Evolutionary conservation across 2,888 invertebrate genomes (phyloP).

Genomic region (Xanthia togata): DNA sequence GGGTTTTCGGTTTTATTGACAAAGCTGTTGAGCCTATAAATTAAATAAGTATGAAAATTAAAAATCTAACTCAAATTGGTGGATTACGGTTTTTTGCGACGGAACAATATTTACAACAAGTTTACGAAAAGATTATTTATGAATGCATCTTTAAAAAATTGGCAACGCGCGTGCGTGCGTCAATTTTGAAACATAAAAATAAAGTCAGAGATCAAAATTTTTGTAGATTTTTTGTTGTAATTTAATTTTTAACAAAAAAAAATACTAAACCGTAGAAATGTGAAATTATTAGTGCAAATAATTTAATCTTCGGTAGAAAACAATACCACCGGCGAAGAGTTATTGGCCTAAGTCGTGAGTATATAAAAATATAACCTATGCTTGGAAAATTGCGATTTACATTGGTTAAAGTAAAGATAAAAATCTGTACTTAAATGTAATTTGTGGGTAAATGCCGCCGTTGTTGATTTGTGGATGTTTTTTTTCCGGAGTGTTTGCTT

Average conservation of each 20-base stretch:
- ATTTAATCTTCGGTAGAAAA: slow-evolving; percentile 69
- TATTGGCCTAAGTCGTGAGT: slow-evolving; percentile 81
- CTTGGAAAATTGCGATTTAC: slow-evolving; percentile 61
- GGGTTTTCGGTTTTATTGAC: background rate
- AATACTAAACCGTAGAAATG: slow-evolving; percentile 80
- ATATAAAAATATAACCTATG: slow-evolving; percentile 72
- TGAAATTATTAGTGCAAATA: slow-evolving; percentile 80
- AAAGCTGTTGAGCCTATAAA: background rate
- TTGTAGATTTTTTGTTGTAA: slow-evolving; percentile 73
- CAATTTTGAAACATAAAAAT: slow-evolving; percentile 85
- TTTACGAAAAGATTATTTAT: slow-evolving; percentile 9
- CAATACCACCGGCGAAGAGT: slow-evolving; percentile 75
- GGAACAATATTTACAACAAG: background rate
- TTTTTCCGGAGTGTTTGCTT: slow-evolving; percentile 68
- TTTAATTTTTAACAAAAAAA: slow-evolving; percentile 68
- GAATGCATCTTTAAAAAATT: slow-evolving; percentile 70
- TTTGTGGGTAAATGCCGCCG: slow-evolving; percentile 76
- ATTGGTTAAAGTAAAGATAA: slow-evolving; percentile 55
- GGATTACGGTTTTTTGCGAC: background rate
- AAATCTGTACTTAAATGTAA: slow-evolving; percentile 60
- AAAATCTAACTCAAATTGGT: background rate
- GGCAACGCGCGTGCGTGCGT: slow-evolving; percentile 80
- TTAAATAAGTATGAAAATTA: background rate
- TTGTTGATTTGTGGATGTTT: slow-evolving; percentile 82
- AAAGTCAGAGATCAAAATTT: slow-evolving; percentile 81